Evolutionary conservation across 1,140 invertebrate genomes (phyloP).

Genomic region (Pemphigus obesinymphae): DNA sequence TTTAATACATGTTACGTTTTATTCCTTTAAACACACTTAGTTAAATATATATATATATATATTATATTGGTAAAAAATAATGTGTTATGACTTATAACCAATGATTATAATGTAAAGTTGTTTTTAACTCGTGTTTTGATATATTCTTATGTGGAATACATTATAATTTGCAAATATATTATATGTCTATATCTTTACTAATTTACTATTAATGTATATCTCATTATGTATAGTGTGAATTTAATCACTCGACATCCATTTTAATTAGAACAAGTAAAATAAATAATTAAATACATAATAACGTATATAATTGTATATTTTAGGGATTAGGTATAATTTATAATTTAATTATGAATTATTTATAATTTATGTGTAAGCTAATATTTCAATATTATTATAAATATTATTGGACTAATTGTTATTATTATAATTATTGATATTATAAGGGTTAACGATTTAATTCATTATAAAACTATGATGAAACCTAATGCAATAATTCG

Average conservation of each 20-base stretch:
- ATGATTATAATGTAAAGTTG: too few species aligned
- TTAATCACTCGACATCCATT: neutral
- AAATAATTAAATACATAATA: neutral
- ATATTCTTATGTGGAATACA: neutral
- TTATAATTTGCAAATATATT: neutral
- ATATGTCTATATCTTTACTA: neutral
- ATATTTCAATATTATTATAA: neutral
- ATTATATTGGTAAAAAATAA: neutral
- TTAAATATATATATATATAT: too few species aligned
- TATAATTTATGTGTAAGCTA: neutral
- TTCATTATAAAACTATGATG: neutral
- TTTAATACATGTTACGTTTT: neutral
- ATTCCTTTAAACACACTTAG: neutral
- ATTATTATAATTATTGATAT: too few species aligned
- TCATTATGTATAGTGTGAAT: neutral
- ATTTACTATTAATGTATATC: neutral
- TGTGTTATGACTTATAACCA: too few species aligned
- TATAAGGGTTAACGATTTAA: neutral
- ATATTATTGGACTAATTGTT: slow-evolving; percentile 1
- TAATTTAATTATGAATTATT: neutral
- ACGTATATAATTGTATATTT: neutral
- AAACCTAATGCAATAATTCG: neutral
- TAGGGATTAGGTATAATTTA: neutral
- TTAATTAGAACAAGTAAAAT: neutral
- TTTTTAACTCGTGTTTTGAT: neutral